A percentile compares a stretch with the other conserved stretches of the same genome.
These are phyloP conservation scores for Steinernema scapterisci DNA, from an alignment of 2,888 invertebrate species.

Conservation along the genomic window DNA sequence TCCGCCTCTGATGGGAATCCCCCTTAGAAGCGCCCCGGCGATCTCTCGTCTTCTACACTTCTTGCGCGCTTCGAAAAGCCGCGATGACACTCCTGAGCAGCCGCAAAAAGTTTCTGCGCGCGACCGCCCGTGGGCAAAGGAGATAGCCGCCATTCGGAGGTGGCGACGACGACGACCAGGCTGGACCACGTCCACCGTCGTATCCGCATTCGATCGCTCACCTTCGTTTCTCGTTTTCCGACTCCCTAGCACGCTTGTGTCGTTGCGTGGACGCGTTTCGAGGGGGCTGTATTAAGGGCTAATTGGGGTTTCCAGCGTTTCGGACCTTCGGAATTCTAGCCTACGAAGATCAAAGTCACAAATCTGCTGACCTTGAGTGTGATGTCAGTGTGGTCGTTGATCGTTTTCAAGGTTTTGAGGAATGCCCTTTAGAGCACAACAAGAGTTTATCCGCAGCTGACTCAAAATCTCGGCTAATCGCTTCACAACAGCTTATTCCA, in stretches of 20 bases:
- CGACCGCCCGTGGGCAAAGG: constrained; percentile 24
- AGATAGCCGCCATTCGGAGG: constrained; percentile 7
- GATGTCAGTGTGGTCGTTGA: no score
- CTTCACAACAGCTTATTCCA: no score
- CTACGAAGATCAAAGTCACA: not conserved
- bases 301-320: not conserved
- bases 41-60: no score
- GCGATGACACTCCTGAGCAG: constrained; percentile 19
- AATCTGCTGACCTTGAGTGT: not conserved
- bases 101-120: constrained; percentile 31
- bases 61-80: constrained; percentile 3
- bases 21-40: no score
- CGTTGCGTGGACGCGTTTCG: not conserved
- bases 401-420: no score
- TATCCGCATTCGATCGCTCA: constrained; percentile 30
- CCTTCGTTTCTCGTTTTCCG: constrained; percentile 22
- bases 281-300: no score
- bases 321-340: not conserved
- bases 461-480: no score
- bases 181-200: not conserved
- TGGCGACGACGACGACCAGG: no score
- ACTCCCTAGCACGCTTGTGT: not conserved
- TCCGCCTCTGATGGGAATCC: no score
- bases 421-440: no score
- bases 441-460: no score